phyloP scores from a whole-genome alignment of 2,888 invertebrate genomes.

The Mesoligia furuncula region DNA sequence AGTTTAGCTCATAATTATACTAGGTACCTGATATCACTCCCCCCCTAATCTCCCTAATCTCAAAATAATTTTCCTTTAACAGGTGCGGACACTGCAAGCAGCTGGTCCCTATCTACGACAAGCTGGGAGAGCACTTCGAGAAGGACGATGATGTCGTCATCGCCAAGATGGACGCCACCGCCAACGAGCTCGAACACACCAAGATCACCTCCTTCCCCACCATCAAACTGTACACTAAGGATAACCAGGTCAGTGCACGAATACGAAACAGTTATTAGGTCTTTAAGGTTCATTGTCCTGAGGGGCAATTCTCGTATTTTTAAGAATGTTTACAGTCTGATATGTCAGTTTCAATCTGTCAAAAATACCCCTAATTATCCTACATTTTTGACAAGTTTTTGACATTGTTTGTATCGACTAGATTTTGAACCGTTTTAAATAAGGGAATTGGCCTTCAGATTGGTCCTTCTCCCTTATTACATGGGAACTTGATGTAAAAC shows the following conservation, averaged over 20 bases:
- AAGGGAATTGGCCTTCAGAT: too few relatives aligned
- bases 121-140: slow-evolving; percentile 98
- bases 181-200: slow-evolving; percentile 98
- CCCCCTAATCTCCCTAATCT: neutral
- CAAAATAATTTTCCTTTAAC: slow-evolving; percentile 4
- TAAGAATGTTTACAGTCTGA: too few relatives aligned
- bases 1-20: too few relatives aligned
- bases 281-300: too few relatives aligned
- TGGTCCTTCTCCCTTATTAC: too few relatives aligned
- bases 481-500: neutral
- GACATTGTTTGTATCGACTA: too few relatives aligned
- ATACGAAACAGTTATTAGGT: neutral
- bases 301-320: too few relatives aligned
- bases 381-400: too few relatives aligned
- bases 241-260: slow-evolving; percentile 92
- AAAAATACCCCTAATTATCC: too few relatives aligned
- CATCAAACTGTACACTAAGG: slow-evolving; percentile 98
- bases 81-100: slow-evolving; percentile 99
- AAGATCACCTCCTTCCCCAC: slow-evolving; percentile 99
- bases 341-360: too few relatives aligned
- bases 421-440: too few relatives aligned
- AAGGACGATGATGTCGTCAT: slow-evolving; percentile 95
- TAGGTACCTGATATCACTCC: too few relatives aligned
- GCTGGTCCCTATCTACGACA: slow-evolving; percentile 98
- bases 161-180: slow-evolving; percentile 99